Evolutionary conservation across 1,140 invertebrate species (phyloP), one percentile per base, ranked within the genome.

Genomic region (Sarcophaga peregrina): DNA sequence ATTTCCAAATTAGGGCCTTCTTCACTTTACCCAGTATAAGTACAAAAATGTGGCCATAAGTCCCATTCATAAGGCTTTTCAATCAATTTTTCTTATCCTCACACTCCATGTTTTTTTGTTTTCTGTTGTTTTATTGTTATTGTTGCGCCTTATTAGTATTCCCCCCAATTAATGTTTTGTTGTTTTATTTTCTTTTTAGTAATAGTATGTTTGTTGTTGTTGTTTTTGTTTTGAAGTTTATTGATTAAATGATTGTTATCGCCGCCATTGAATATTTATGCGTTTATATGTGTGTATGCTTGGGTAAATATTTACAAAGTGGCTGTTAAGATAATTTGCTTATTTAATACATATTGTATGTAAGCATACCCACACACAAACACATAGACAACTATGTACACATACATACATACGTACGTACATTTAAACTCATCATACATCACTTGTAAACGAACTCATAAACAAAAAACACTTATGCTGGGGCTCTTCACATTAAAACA

Each of bases 171-270:
- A 8, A 50, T 50, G 62, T 68, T 68, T 68, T n/a, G 17, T 20
- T 68, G 62, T 4, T 58, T 13, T 58, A 58, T 13, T 58, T 58
- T n/a, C n/a, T n/a, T 58, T n/a, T 3, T 13, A n/a, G 13, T 15
- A 7, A 58, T n/a, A 58, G 3, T 20, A 2, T 68, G 15, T n/a
- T 9, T 68, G 62, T 68, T 17, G 62, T 68, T 68, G 62, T 20
- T 68, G 62, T 68, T 68, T 5, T n/a, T 68, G 17, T n/a, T 50
- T 78, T 78, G 75, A 78, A 78, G 75, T 78, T 78, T 52, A 78
- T 78, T 78, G 75, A 78, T 78, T 78, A 78, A 78, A 78, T 78
- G 75, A 78, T 78, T 78, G 75, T 78, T 78, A 78, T 78, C 75
- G 75, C 47, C 75, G 75, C 47, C 50, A 78, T 78, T 78, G 75